These are phyloP conservation scores for Mesorhabditis sp. DNA, from an alignment of 2,888 invertebrate species.

Conservation along the genomic window DNA sequence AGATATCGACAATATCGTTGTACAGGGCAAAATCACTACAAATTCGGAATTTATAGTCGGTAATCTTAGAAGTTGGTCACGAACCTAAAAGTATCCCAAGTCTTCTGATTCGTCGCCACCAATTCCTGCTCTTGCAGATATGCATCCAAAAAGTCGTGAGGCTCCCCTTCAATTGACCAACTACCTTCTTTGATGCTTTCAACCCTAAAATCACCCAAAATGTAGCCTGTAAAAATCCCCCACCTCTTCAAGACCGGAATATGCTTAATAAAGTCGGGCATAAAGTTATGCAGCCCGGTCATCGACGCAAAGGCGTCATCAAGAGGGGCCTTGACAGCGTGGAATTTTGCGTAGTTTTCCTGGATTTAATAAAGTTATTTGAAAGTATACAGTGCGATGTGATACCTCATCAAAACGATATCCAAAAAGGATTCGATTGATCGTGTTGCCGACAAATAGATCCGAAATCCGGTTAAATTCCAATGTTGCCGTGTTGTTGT, in stretches of 20 bases:
- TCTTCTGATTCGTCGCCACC: background rate
- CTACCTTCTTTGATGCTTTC: background rate
- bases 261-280: background rate
- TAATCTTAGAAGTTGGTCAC: no score
- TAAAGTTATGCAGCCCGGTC: background rate
- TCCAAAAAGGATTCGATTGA: conserved; percentile 33
- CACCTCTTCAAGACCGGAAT: background rate
- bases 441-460: conserved; percentile 24
- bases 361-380: background rate
- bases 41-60: background rate
- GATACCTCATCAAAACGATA: conserved; percentile 28
- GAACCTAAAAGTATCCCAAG: background rate
- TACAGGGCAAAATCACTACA: background rate
- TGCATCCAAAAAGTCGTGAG: background rate
- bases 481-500: background rate
- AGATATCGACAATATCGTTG: background rate
- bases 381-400: background rate
- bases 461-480: conserved; percentile 15
- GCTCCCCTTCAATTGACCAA: background rate
- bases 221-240: background rate
- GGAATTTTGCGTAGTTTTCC: background rate
- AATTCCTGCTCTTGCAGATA: background rate
- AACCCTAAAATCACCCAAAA: background rate
- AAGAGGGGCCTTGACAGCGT: background rate
- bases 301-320: background rate